Base-by-base conservation (phyloP, 1,140 invertebrate genomes). In the Papilio machaon region DNA sequence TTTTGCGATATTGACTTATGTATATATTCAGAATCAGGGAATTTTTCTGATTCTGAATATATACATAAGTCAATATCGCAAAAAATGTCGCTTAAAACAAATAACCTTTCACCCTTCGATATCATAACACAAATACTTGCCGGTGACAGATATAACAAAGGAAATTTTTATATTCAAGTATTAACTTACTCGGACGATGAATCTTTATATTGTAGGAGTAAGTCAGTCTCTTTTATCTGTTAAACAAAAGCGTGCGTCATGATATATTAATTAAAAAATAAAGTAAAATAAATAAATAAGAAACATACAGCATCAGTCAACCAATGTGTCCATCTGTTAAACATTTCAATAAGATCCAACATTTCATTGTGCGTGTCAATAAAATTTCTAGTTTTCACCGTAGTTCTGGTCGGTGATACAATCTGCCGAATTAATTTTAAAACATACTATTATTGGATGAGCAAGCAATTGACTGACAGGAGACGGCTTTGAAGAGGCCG, bases 251-350 rank as follows among this genome's bases (percentile, higher is more conserved):
- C 1, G 6, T 67, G 23, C 11, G 5, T 67, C 8, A 15, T 11
- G 17, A 13, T 13, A 23, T 13, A n/a, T 30, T 6, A 67, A 1
- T 35, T 75, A 47, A 70, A 82, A 67, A 23, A 78, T 78, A 73
- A 47, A 70, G 35, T 47, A 43, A 52, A 80, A 81, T 76, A 30
- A 78, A 77, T 52, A 79, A 17, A 67, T 30, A 74, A 73, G 75
- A 13, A 75, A 87, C 88, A 87, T 83, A 93, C 92, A 15, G 92
- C 85, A 80, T 86, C 83, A n/a, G 84, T 89, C 2, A 94, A 81
- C 91, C 91, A 93, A 35, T 90, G 88, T 0, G 92, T 94, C 91
- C 91, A 93, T 76, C 85, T 88, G 79, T 90, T 89, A 73, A 94
- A 93, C 89, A 92, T 92, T 2, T 92, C 88, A 10, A 92, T 92